phyloP scores from a whole-genome alignment of 2,797 vertebrate genomes.

The Halcyon smyrnensis region DNA sequence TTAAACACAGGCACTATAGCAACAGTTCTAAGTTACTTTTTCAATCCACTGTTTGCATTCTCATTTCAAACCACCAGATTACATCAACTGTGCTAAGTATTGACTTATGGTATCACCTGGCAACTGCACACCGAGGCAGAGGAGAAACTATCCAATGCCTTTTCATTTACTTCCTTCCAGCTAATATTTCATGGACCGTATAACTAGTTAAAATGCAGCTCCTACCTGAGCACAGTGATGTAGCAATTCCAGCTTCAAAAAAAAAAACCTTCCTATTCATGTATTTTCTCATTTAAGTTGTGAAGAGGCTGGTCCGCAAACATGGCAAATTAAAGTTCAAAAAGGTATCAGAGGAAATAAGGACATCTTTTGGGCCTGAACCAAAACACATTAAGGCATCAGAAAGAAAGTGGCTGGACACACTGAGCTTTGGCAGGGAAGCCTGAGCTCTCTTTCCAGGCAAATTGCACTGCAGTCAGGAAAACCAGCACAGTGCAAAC shows the following conservation, averaged over 20 bases:
- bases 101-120: conserved; percentile 78
- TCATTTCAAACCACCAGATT: conserved; percentile 75
- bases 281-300: neutral
- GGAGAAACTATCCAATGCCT: conserved; percentile 69
- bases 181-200: conserved; percentile 24
- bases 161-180: conserved; percentile 60
- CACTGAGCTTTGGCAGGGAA: neutral
- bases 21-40: conserved; percentile 36
- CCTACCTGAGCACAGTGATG: neutral
- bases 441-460: neutral
- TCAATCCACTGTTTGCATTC: conserved; percentile 48
- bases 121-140: conserved; percentile 35
- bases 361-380: neutral
- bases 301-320: neutral
- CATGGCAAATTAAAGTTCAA: neutral
- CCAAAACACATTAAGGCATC: neutral
- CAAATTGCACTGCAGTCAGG: too few species aligned
- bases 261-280: neutral
- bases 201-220: conserved; percentile 37
- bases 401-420: neutral
- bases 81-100: conserved; percentile 69
- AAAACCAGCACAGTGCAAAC: neutral
- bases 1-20: conserved; percentile 12
- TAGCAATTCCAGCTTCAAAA: neutral
- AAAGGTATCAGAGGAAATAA: neutral